phyloP scores from a whole-genome alignment of 1,140 invertebrate species.

The Camponotus pennsylvanicus region DNA sequence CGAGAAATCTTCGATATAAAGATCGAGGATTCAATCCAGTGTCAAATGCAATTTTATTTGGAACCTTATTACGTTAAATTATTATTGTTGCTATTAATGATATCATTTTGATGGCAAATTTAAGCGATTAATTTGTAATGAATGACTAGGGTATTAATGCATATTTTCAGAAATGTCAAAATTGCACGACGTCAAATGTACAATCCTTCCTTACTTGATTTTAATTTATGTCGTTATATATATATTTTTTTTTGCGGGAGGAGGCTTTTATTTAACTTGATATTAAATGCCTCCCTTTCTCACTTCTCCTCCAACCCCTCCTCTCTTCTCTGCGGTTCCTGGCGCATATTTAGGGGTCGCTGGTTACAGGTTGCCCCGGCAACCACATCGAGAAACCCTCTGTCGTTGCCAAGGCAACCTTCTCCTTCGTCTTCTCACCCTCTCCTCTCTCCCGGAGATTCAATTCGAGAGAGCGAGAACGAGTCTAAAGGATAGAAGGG shows the following conservation, averaged over 20 bases:
- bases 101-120: background rate
- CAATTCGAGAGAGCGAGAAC: constrained; percentile 76
- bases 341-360: constrained; percentile 74
- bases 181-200: background rate
- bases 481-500: constrained; percentile 57
- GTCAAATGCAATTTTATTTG: background rate
- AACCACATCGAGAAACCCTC: constrained; percentile 78
- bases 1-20: background rate
- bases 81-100: background rate
- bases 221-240: constrained; percentile 20
- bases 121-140: background rate
- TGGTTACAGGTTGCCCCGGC: constrained; percentile 80
- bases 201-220: background rate
- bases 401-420: constrained; percentile 83
- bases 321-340: constrained; percentile 64
- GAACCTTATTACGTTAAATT: background rate
- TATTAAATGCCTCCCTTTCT: constrained; percentile 63
- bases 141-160: background rate
- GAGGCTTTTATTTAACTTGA: constrained; percentile 49
- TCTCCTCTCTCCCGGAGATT: constrained; percentile 60
- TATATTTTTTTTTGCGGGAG: background rate
- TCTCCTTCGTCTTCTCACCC: constrained; percentile 66
- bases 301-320: constrained; percentile 54
- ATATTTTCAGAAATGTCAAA: background rate
- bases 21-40: background rate